Evolutionary conservation across 2,888 invertebrate genomes (phyloP), one percentile per base, ranked within the genome.

Genomic region (Endomychus coccineus): DNA sequence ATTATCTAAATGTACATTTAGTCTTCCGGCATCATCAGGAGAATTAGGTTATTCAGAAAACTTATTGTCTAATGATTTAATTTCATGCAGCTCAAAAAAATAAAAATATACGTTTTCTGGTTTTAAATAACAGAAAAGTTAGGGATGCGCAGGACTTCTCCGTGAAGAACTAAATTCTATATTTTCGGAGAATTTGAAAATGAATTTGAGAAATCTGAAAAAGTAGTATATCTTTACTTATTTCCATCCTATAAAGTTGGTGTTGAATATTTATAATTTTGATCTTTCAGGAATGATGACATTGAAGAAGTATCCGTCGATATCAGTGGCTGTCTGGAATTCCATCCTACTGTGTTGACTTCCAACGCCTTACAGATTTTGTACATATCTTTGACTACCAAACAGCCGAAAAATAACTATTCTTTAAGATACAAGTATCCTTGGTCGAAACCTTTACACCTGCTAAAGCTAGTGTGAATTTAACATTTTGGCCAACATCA

Each of bases 271-370:
- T 9, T 29, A 29, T 24, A 4, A 11, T 32, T 32, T 38, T 34
- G 33, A 19, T 27, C 23, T 54, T 56, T 27, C 44, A 62, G 62
- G 22, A 54, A 52, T 44, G 44, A 53, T 36, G 54, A 55, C 16
- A 36, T 43, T 2, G 52, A 50, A 14, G 62, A 63, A 37, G 56
- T 60, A 12, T 46, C 60, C 1, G 52, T 65, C 5, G 61, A 64
- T 34, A 55, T 61, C 9, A 52, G 49, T 16, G 56, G 55, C n/a
- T 51, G 54, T 25, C 42, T 62, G 29, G 61, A 62, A 22, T 65
- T 54, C 45, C 59, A 64, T 33, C 65, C 66, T 1, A 46, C 54
- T 7, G 58, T 63, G 6, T 45, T 66, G 16, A 52, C 61, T 3
- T 27, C 39, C 10, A 45, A 49, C 23, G 58, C 62, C 6, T 43